Conservation (phyloP, 2,113 vertebrate species). For the Chaetorhynchus papuensis region DNA sequence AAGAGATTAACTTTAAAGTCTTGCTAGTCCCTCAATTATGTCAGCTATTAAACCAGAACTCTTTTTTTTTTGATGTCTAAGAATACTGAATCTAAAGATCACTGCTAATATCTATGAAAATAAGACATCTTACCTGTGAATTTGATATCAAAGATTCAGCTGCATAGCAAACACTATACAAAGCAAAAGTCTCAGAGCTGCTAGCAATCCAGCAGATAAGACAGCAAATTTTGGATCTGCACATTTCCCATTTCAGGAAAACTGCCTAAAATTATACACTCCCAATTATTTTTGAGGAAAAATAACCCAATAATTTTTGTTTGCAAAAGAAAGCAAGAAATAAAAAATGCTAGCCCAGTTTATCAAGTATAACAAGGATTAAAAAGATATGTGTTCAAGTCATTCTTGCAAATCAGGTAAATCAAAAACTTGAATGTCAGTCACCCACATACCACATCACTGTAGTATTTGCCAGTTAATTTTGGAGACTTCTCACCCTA, state of each 20-base stretch:
- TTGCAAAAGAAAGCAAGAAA: not conserved
- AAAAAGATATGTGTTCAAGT: not conserved
- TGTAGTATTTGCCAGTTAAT: not conserved
- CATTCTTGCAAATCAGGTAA: not conserved
- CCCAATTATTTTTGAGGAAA: not conserved
- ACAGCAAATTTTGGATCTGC: not conserved
- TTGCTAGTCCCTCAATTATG: not conserved
- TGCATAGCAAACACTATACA: not conserved
- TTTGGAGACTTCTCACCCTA: not conserved
- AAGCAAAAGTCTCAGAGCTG: not conserved
- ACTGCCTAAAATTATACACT: not conserved
- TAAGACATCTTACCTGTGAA: not conserved
- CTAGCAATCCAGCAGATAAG: not conserved
- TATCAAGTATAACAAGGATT: not conserved
- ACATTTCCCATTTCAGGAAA: not conserved
- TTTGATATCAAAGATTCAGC: not conserved
- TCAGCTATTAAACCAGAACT: not conserved
- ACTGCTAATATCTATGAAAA: not conserved
- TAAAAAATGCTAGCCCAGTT: not conserved
- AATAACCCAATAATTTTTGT: not conserved
- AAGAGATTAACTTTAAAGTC: not conserved
- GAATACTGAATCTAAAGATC: not conserved
- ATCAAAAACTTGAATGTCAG: not conserved
- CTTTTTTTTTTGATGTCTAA: not conserved
- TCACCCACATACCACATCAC: not conserved